A percentile compares a stretch with the other conserved stretches of the same genome.
phyloP scores from a whole-genome alignment of 2,797 vertebrate species.

The Syngnathus rostellatus region DNA sequence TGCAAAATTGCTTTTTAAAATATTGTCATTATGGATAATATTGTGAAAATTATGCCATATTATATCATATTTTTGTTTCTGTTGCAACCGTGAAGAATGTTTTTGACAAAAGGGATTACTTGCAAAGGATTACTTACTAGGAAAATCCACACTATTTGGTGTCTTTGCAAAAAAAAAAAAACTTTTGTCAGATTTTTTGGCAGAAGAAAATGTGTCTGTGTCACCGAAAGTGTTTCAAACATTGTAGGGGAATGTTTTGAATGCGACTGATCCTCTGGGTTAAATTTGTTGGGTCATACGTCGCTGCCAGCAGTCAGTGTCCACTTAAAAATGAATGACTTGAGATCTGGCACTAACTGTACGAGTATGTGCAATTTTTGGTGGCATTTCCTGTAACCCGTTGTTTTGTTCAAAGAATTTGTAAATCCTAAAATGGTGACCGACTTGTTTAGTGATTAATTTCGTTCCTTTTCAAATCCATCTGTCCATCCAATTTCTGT shows the following conservation, averaged over 20 bases:
- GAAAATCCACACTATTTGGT: background rate
- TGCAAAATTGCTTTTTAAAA: background rate
- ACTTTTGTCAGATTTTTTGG: conserved; percentile 1
- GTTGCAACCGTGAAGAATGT: background rate
- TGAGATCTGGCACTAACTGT: conserved; percentile 17
- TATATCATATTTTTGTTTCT: background rate
- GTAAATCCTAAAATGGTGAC: background rate
- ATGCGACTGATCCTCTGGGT: conserved; percentile 10
- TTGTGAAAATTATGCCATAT: background rate
- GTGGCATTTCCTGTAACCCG: conserved; percentile 2
- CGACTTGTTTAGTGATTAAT: background rate
- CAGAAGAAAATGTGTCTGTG: background rate
- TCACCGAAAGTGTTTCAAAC: background rate
- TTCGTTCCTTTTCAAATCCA: background rate
- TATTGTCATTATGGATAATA: background rate
- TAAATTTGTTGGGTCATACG: conserved; percentile 17
- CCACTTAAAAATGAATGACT: conserved; percentile 30
- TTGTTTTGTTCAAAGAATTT: background rate
- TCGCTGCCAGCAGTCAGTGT: conserved; percentile 26
- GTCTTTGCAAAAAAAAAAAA: background rate
- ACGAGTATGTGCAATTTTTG: background rate
- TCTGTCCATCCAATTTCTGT: background rate
- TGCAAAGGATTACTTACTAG: background rate
- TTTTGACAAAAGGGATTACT: background rate
- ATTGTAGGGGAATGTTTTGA: background rate